A percentile compares a stretch with the other conserved stretches of the same genome.
Evolutionary conservation across 2,797 vertebrate genomes (phyloP).

Genomic region (Luscinia luscinia): DNA sequence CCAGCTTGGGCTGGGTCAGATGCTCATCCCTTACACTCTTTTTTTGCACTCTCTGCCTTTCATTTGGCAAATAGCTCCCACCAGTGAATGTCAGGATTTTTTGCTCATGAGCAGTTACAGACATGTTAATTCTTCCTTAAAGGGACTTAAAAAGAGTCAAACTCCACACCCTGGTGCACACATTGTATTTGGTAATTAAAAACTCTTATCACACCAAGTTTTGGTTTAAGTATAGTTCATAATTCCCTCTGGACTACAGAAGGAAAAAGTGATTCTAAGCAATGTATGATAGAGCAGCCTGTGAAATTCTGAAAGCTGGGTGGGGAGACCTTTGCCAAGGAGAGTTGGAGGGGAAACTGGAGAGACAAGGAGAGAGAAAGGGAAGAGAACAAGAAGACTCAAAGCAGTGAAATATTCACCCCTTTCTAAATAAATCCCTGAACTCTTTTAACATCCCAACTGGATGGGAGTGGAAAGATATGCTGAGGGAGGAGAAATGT

Average conservation of each 20-base stretch:
- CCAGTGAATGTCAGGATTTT: neutral
- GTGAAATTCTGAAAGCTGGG: neutral
- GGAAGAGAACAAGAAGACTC: neutral
- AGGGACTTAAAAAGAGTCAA: neutral
- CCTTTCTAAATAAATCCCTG: neutral
- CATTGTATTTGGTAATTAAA: constrained; percentile 49
- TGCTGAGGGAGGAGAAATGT: neutral
- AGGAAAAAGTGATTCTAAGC: neutral
- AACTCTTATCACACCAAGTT: neutral
- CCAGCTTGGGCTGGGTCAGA: neutral
- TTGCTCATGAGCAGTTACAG: neutral
- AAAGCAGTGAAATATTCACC: neutral
- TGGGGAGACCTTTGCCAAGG: neutral
- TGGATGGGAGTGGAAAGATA: neutral
- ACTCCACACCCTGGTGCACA: neutral
- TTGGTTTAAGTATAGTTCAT: constrained; percentile 47
- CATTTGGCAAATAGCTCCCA: neutral
- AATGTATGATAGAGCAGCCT: neutral
- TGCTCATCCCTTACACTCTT: neutral
- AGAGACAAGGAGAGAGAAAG: neutral
- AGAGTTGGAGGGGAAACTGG: neutral
- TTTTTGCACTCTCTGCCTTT: neutral
- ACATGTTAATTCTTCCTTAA: neutral
- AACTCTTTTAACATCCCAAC: rapidly evolving
- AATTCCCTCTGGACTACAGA: neutral